Base-by-base conservation (phyloP, 2,888 invertebrate genomes). In the Alentia gelatinosa region DNA sequence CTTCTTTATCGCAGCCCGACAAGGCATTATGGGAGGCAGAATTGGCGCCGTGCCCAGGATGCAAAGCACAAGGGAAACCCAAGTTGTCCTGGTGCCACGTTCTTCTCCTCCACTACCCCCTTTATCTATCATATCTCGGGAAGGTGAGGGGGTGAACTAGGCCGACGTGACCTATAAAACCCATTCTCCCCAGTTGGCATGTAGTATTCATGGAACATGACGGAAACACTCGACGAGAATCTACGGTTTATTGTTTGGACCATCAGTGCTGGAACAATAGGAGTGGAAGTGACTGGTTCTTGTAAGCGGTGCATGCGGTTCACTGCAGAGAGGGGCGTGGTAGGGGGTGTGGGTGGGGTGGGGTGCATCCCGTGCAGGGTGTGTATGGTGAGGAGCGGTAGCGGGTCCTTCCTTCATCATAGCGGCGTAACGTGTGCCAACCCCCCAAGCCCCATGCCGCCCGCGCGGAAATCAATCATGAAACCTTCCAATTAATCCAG, bases 401-500 rank as follows among this genome's bases (percentile, higher is more conserved):
- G 47, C 47, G 47, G 47, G 47, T 9, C 47, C 9, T 9, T 9
- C n/a, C n/a, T n/a, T n/a, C n/a, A n/a, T n/a, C 56, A 3, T 56
- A 56, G 7, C 7, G 7, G 19, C 47, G 19, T 47, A 47, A 47
- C 19, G 19, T 1, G 56, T 19, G 23, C 5, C 9, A 56, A n/a
- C 23, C 56, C 3, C 23, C 56, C 56, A 56, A 56, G 19, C 9
- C 56, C 19, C n/a, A n/a, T 19, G 56, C 56, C 19, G 56, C n/a
- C 74, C 33, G 1, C 1, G n/a, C 74, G 26, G 30, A 74, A 33
- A 79, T 39, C 79, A 79, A 79, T 79, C 79, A 79, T 79, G 79
- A 79, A 79, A 39, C 37, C 3, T 35, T 79, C 12, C 79, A 79
- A 79, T 79, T 79, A 79, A 39, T 79, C 79, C 79, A 79, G 15